phyloP scores from a whole-genome alignment of 2,888 invertebrate genomes.

The Theodoxus fluviatilis region DNA sequence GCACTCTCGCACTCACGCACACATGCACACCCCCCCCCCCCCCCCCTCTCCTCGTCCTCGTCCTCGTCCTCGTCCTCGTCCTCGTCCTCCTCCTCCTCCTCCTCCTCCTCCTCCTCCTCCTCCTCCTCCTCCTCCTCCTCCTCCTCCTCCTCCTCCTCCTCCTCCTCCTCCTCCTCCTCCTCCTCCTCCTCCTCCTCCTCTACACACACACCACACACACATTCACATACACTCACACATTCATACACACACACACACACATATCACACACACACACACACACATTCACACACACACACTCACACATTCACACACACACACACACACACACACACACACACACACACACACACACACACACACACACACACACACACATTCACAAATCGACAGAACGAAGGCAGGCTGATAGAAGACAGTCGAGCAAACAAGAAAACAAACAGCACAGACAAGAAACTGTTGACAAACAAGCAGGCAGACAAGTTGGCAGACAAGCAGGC shows the following conservation, averaged over 20 bases:
- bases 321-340: constrained; percentile 3
- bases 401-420: no score
- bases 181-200: neutral
- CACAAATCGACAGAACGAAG: neutral
- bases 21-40: neutral
- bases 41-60: neutral
- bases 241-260: neutral
- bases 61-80: neutral
- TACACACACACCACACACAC: neutral
- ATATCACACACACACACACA: no score
- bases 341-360: constrained; percentile 7
- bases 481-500: no score
- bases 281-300: no score
- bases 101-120: constrained; percentile 13
- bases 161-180: neutral
- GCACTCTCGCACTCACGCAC: neutral
- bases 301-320: no score
- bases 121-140: neutral
- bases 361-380: constrained; percentile 15
- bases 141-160: neutral
- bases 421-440: no score
- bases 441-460: no score
- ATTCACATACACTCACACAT: neutral
- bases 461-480: no score
- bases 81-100: neutral